Base-by-base conservation (phyloP, 2,888 invertebrate genomes). In the Trachelus iudaicus region DNA sequence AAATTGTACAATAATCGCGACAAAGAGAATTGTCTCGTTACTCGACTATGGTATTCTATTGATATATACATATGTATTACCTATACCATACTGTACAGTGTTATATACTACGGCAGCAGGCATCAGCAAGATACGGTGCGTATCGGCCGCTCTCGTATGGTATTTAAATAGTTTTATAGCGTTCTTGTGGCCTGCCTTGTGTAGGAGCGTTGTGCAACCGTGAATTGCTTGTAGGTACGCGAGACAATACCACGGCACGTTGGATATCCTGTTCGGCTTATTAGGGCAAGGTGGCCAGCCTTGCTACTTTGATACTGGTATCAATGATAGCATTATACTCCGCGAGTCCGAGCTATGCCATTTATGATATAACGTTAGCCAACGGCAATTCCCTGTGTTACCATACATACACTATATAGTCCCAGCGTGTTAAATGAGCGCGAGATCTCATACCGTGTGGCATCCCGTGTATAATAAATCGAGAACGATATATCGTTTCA, bases 181-280 rank as follows among this genome's bases (percentile, higher is more conserved):
- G 81, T 69, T 78, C 78, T 80, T 79, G 76, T 31, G 35, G 75
- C 40, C 23, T 13, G 6, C 35, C 73, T 74, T 75, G 82, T 83
- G 79, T 77, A 82, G 81, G 82, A 81, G 78, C 79, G 81, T 87
- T 88, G 87, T 83, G 87, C 87, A 87, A 87, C 83, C 79, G 81
- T 77, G 80, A 71, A 78, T 75, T 76, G 83, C 81, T 79, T 83
- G 81, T 81, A 85, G 83, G 85, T 83, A 82, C 76, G 80, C 76
- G 37, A 33, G 73, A 85, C 85, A 78, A 77, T 75, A 78, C 75
- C 81, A 74, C 77, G 75, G 15, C 75, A 73, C 79, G 81, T 79
- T 80, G 83, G 84, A 87, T 90, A 90, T 89, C 90, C 90, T 90
- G 90, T 90, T 90, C 87, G 83, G 89, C 87, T 90, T 89, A 90